Conservation (phyloP, 2,888 invertebrate species). For the Cactoblastis cactorum region DNA sequence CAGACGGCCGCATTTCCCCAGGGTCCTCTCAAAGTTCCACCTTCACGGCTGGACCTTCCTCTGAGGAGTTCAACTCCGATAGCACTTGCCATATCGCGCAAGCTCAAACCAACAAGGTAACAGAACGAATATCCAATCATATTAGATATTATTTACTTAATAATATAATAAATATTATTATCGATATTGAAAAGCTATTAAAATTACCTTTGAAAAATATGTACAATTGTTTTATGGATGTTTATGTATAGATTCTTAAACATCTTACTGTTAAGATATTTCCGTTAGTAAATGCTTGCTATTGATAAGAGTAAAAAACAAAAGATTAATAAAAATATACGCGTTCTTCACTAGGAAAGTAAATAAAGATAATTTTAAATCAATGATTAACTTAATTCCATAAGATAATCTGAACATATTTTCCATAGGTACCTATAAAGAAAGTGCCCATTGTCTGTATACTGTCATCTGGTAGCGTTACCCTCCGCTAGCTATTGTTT, state of each 20-base stretch:
- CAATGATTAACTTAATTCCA: too few relatives aligned
- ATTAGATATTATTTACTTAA: not conserved
- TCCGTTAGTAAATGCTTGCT: too few relatives aligned
- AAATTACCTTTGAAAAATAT: too few relatives aligned
- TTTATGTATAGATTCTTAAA: too few relatives aligned
- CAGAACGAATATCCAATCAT: not conserved
- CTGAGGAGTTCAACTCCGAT: conserved; percentile 76
- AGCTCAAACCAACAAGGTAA: conserved; percentile 85
- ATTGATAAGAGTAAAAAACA: too few relatives aligned
- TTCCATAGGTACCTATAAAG: conserved; percentile 2
- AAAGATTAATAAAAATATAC: too few relatives aligned
- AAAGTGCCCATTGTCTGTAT: not conserved
- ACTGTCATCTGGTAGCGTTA: not conserved
- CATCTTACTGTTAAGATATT: too few relatives aligned
- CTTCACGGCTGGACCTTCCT: conserved; percentile 65
- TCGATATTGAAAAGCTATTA: not conserved
- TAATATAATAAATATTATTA: too few relatives aligned
- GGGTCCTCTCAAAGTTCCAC: conserved; percentile 69
- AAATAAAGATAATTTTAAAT: too few relatives aligned
- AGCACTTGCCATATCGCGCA: conserved; percentile 60
- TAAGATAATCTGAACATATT: not conserved
- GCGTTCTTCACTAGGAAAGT: too few relatives aligned
- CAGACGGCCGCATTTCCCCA: conserved; percentile 81
- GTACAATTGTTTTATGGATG: too few relatives aligned
- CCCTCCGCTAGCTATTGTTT: not conserved